phyloP scores from a whole-genome alignment of 2,888 invertebrate species.

The Quadroppia sp. region DNA sequence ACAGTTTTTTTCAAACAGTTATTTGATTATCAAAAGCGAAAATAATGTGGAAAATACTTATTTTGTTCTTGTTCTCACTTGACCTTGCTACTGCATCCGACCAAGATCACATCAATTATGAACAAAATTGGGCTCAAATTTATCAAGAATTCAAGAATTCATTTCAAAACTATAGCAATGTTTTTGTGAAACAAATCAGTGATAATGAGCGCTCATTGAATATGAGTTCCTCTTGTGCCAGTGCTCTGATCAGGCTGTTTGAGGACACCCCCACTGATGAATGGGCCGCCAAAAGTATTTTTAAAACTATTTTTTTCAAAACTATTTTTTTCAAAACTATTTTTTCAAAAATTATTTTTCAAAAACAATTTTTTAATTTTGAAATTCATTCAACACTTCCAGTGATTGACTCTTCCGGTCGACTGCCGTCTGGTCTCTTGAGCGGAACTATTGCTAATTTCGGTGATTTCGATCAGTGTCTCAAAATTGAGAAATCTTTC shows the following conservation, averaged over 20 bases:
- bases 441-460: slow-evolving; percentile 41
- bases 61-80: neutral
- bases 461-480: slow-evolving; percentile 42
- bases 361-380: no score
- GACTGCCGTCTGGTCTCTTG: slow-evolving; percentile 37
- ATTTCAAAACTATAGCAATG: no score
- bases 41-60: no score
- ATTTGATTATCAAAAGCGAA: no score
- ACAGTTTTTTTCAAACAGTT: no score
- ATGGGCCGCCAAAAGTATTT: slow-evolving; percentile 20
- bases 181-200: neutral
- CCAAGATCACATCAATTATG: neutral
- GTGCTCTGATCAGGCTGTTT: neutral
- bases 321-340: no score
- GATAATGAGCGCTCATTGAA: neutral
- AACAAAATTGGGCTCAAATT: neutral
- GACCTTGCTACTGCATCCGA: neutral
- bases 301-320: no score
- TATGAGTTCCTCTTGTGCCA: neutral
- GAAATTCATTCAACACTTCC: neutral
- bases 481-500: slow-evolving; percentile 14
- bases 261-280: neutral
- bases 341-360: no score
- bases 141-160: neutral
- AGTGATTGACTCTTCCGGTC: slow-evolving; percentile 41